Conservation (phyloP, 92 coral and sea anemone species). For the Anthopleura xanthogrammica region DNA sequence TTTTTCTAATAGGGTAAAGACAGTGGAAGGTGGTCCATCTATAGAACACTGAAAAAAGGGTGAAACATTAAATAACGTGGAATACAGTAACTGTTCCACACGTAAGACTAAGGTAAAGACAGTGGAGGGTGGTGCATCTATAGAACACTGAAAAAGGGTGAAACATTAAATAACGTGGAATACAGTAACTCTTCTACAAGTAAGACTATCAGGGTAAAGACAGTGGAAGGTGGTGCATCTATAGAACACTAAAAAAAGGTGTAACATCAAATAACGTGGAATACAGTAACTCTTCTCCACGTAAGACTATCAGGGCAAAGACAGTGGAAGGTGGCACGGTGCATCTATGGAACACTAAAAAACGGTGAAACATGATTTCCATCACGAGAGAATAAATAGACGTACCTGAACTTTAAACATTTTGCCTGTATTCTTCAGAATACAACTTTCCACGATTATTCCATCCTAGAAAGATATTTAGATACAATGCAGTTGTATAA, state of each 20-base stretch:
- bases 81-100: too few species aligned
- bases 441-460: constrained; percentile 60
- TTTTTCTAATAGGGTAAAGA: too few species aligned
- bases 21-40: constrained; percentile 66
- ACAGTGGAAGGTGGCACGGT: constrained; percentile 35
- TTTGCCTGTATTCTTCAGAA: constrained; percentile 56
- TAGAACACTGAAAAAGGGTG: too few species aligned
- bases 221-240: constrained; percentile 57
- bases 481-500: too few species aligned
- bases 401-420: constrained; percentile 66
- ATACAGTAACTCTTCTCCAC: too few species aligned
- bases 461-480: constrained; percentile 50
- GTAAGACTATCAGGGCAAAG: too few species aligned
- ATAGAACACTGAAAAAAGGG: constrained; percentile 38
- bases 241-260: constrained; percentile 39
- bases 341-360: constrained; percentile 65
- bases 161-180: too few species aligned
- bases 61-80: neutral
- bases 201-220: too few species aligned
- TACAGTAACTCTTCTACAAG: too few species aligned
- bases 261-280: too few species aligned
- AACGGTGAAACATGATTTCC: neutral
- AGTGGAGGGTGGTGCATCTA: constrained; percentile 38
- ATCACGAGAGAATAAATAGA: neutral
- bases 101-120: too few species aligned